Percentiles rank a stretch among this genome's conserved stretches.
Evolutionary conservation across 2,797 vertebrate genomes (phyloP).

Genomic region (Moxostoma hubbsi): DNA sequence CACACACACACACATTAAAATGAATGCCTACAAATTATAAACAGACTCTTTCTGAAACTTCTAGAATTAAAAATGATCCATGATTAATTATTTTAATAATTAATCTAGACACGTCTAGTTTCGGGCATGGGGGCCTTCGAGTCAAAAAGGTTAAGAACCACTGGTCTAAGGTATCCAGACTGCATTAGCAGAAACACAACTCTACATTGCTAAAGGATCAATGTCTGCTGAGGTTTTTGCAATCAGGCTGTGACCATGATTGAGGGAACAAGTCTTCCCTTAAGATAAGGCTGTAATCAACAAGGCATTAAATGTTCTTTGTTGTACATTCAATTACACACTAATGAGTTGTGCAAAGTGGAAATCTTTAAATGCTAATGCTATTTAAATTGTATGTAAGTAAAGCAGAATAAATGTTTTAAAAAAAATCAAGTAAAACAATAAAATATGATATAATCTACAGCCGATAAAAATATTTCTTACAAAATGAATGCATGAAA

Average conservation of each 20-base stretch:
- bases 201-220: conserved; percentile 82
- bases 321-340: conserved; percentile 51
- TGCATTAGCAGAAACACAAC: conserved; percentile 81
- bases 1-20: too few species aligned
- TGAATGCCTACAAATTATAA: too few species aligned
- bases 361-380: conserved; percentile 86
- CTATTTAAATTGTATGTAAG: conserved; percentile 81
- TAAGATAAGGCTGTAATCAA: conserved; percentile 88
- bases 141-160: too few species aligned
- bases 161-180: conserved; percentile 73
- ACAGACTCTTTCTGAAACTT: too few species aligned
- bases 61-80: too few species aligned
- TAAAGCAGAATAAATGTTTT: conserved; percentile 76
- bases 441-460: conserved; percentile 9
- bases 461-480: neutral
- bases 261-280: conserved; percentile 76
- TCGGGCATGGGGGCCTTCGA: too few species aligned
- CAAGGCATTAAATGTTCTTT: conserved; percentile 63
- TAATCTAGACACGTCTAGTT: too few species aligned
- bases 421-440: neutral
- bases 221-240: conserved; percentile 83
- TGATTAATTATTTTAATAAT: too few species aligned
- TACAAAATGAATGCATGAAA: neutral
- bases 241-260: conserved; percentile 82
- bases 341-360: conserved; percentile 79